Conservation (phyloP, 2,797 vertebrate species). For the Silurus lanzhouensis region DNA sequence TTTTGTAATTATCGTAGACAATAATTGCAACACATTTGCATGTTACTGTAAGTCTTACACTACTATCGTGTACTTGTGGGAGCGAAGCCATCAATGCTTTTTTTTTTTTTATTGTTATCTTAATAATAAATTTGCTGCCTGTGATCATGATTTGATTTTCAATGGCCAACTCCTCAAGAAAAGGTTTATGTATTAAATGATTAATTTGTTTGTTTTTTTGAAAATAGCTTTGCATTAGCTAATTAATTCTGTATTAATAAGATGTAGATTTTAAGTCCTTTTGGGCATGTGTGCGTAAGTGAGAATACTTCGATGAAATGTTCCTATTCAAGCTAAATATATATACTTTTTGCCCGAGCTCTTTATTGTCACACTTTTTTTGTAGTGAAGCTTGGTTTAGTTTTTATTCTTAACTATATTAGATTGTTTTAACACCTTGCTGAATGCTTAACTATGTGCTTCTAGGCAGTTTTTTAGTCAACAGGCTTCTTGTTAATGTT, state of each 20-base stretch:
- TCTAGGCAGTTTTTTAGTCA: not conserved
- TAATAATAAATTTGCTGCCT: not conserved
- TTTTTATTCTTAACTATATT: too few species aligned
- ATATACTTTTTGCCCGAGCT: not conserved
- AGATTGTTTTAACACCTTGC: not conserved
- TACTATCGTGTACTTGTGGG: not conserved
- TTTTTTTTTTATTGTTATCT: not conserved
- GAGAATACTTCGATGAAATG: not conserved
- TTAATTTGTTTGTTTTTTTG: not conserved
- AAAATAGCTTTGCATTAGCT: not conserved
- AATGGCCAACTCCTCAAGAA: not conserved
- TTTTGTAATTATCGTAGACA: not conserved
- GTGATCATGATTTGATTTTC: not conserved
- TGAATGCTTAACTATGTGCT: not conserved
- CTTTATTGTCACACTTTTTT: not conserved
- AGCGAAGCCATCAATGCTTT: not conserved
- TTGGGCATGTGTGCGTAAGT: not conserved
- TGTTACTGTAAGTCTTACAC: not conserved
- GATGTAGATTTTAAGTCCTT: not conserved
- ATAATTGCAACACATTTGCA: not conserved
- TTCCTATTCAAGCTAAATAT: not conserved
- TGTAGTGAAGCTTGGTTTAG: not conserved
- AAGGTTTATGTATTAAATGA: not conserved
- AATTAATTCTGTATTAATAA: not conserved
- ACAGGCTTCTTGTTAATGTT: not conserved